Percentiles rank a stretch among this genome's conserved stretches.
Evolutionary conservation across 2,797 vertebrate species (phyloP).

Genomic region (Myioborus melanocephalus): DNA sequence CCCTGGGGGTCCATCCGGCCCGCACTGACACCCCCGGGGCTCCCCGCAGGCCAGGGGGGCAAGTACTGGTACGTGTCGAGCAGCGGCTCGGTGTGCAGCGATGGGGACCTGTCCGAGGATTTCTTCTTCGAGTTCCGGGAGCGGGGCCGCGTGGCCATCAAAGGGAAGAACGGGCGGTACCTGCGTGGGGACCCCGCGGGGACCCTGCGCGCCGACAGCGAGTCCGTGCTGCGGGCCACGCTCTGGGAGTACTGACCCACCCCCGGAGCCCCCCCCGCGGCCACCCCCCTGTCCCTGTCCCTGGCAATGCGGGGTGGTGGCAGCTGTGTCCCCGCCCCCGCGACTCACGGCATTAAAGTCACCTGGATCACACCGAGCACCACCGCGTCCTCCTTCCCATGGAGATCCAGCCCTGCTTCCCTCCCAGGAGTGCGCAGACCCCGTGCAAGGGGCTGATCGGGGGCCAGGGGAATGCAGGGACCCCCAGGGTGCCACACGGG

Average conservation of each 20-base stretch:
- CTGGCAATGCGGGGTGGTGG: not conserved
- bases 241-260: conserved; percentile 91
- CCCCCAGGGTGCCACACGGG: not conserved
- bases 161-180: conserved; percentile 86
- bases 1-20: not conserved
- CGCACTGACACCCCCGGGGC: fast-evolving
- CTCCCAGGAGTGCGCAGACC: fast-evolving
- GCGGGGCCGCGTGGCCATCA: conserved; percentile 88
- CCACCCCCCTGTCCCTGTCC: not conserved
- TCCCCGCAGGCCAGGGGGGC: conserved; percentile 79
- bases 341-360: not conserved
- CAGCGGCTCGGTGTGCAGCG: conserved; percentile 86
- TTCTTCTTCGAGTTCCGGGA: conserved; percentile 90
- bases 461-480: not conserved
- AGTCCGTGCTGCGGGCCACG: conserved; percentile 77
- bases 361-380: not conserved
- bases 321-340: fast-evolving
- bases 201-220: conserved; percentile 87
- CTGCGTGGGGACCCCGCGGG: conserved; percentile 90
- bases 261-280: fast-evolving
- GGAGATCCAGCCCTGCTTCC: fast-evolving
- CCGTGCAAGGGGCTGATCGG: not conserved
- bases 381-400: fast-evolving
- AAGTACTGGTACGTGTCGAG: conserved; percentile 92
- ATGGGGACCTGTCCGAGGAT: conserved; percentile 89